A percentile compares a stretch with the other conserved stretches of the same genome.
Conservation (phyloP, 1,140 invertebrate genomes). For the Musca domestica region DNA sequence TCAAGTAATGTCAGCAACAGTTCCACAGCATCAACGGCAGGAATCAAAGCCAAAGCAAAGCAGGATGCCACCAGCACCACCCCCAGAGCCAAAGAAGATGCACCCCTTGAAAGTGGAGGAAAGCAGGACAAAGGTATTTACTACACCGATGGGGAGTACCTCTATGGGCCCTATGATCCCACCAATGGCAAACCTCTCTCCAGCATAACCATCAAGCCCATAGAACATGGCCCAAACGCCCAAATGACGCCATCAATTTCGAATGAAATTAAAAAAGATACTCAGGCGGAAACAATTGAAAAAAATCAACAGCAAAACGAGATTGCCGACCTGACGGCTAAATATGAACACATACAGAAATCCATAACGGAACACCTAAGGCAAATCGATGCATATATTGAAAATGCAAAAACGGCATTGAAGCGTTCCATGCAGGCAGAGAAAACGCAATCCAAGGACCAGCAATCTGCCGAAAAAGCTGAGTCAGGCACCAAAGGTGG, state of each 20-base stretch:
- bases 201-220: background rate
- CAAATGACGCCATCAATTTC: background rate
- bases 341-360: constrained; percentile 49
- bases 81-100: constrained; percentile 1
- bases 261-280: constrained; percentile 11
- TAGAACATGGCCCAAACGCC: background rate
- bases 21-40: too few species aligned
- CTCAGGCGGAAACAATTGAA: constrained; percentile 3
- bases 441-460: background rate
- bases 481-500: background rate
- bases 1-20: constrained; percentile 8
- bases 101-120: background rate
- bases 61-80: too few species aligned
- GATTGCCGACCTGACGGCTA: constrained; percentile 46
- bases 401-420: constrained; percentile 45
- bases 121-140: constrained; percentile 24
- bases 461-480: background rate
- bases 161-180: constrained; percentile 26
- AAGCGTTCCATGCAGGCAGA: constrained; percentile 28
- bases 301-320: constrained; percentile 26
- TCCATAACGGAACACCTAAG: constrained; percentile 49
- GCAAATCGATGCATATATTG: constrained; percentile 50
- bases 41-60: background rate
- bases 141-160: constrained; percentile 30
- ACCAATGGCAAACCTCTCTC: background rate